Conservation (phyloP, 2,113 vertebrate genomes). For the Mustelus asterias region DNA sequence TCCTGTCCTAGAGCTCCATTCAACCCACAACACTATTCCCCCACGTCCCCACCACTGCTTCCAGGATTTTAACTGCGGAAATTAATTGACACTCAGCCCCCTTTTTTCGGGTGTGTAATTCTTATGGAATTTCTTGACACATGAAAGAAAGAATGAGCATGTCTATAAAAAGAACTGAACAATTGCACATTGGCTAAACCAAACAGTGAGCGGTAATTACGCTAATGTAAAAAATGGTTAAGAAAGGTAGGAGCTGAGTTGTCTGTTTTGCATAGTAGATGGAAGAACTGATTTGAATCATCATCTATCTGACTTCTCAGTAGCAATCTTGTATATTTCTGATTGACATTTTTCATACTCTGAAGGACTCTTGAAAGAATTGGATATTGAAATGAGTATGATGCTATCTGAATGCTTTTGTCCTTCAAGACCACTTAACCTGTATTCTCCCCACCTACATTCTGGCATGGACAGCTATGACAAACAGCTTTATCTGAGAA, state of each 20-base stretch:
- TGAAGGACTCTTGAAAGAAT: slow-evolving; percentile 13
- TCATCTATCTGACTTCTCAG: neutral
- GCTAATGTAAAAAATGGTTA: neutral
- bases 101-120: neutral
- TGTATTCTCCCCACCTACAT: slow-evolving; percentile 33
- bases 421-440: neutral
- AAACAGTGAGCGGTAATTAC: neutral
- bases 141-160: neutral
- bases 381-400: neutral
- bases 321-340: neutral
- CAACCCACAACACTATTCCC: neutral
- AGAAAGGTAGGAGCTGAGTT: neutral
- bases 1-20: neutral
- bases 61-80: neutral
- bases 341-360: neutral
- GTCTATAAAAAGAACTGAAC: neutral
- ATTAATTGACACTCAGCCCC: neutral
- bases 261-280: slow-evolving; percentile 33
- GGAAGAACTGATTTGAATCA: slow-evolving; percentile 21
- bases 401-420: neutral
- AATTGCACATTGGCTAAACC: neutral
- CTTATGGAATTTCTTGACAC: neutral
- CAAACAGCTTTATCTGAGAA: slow-evolving; percentile 4
- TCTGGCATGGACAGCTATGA: neutral
- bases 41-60: neutral